Percentiles rank a stretch among this genome's conserved stretches.
Evolutionary conservation across 2,113 vertebrate genomes (phyloP).

Genomic region (Zapornia atra): DNA sequence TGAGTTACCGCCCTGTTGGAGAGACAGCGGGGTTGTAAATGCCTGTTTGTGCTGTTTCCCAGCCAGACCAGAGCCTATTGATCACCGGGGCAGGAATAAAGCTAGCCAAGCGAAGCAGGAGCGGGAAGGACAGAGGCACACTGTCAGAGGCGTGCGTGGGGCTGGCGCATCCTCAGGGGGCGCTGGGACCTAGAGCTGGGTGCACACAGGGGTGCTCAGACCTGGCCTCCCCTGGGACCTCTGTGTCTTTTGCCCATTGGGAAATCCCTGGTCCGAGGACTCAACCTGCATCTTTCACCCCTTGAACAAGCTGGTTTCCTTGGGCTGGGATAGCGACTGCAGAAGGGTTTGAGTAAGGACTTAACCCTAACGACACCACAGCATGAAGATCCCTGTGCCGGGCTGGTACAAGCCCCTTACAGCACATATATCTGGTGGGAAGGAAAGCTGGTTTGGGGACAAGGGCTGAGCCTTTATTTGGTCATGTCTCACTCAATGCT

Average conservation of each 20-base stretch:
- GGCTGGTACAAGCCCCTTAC: not conserved
- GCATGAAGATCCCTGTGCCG: not conserved
- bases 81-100: not conserved
- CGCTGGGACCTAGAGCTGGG: not conserved
- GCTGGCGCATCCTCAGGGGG: not conserved
- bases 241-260: not conserved
- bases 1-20: constrained; percentile 47
- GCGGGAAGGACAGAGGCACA: rapidly evolving
- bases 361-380: rapidly evolving
- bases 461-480: not conserved
- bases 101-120: not conserved
- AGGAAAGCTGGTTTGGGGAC: not conserved
- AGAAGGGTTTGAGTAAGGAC: not conserved
- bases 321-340: not conserved
- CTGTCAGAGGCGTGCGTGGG: rapidly evolving
- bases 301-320: not conserved
- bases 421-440: not conserved
- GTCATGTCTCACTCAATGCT: not conserved
- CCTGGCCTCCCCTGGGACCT: not conserved
- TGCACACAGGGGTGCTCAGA: rapidly evolving
- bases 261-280: not conserved
- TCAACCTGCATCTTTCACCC: not conserved
- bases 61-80: constrained; percentile 1
- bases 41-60: constrained; percentile 28
- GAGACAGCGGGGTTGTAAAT: constrained; percentile 43